These are phyloP conservation scores for Puma concolor DNA, from an alignment of 2,113 vertebrate genomes.

Conservation along the genomic window DNA sequence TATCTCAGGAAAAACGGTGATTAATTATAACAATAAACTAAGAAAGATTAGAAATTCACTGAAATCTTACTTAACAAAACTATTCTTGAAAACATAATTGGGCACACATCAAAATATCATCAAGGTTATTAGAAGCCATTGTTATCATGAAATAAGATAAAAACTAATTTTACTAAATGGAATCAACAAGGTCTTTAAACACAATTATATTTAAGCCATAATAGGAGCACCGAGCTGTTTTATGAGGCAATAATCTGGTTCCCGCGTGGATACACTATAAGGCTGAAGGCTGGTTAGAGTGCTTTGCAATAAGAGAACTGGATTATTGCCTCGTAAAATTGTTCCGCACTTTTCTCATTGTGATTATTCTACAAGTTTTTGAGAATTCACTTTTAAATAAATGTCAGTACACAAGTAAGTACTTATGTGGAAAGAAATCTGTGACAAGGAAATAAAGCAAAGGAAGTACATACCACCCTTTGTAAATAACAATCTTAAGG, in stretches of 20 bases:
- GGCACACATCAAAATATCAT: slow-evolving; percentile 67
- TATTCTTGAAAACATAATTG: slow-evolving; percentile 57
- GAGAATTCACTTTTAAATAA: slow-evolving; percentile 74
- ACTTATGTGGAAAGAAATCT: neutral
- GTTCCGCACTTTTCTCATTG: slow-evolving; percentile 61
- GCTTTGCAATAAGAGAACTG: slow-evolving; percentile 70
- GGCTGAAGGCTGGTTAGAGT: slow-evolving; percentile 67
- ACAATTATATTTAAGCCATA: slow-evolving; percentile 79
- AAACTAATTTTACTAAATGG: slow-evolving; percentile 81
- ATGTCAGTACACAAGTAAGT: slow-evolving; percentile 55
- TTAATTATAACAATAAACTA: slow-evolving; percentile 17
- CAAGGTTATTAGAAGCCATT: slow-evolving; percentile 75
- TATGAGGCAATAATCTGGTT: slow-evolving; percentile 80
- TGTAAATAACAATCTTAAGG: neutral
- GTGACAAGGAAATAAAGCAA: neutral
- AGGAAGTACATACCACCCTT: neutral
- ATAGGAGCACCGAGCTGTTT: slow-evolving; percentile 73
- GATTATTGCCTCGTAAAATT: slow-evolving; percentile 77
- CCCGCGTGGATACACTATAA: slow-evolving; percentile 75
- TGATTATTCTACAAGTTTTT: slow-evolving; percentile 62
- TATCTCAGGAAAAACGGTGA: neutral
- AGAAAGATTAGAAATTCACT: neutral
- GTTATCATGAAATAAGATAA: slow-evolving; percentile 77
- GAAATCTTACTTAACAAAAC: slow-evolving; percentile 53
- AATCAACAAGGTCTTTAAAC: slow-evolving; percentile 82